Evolutionary conservation across 64 coral and sea anemone genomes (phyloP).

Genomic region (Montipora foliosa): DNA sequence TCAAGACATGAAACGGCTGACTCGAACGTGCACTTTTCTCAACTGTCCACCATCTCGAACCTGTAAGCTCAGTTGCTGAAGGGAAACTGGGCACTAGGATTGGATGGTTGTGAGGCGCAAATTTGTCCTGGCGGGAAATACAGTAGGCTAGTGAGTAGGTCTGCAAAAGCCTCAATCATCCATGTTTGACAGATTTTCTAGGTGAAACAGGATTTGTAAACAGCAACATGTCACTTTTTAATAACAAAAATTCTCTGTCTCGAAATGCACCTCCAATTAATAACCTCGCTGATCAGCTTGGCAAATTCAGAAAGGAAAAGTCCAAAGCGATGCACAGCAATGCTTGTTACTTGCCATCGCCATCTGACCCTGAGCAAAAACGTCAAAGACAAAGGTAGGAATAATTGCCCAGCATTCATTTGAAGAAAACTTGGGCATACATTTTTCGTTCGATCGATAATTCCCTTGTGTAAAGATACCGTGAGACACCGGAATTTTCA

Average conservation of each 20-base stretch:
- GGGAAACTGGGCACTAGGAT: background rate
- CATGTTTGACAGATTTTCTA: too few species aligned
- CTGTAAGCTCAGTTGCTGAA: background rate
- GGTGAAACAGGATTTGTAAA: background rate
- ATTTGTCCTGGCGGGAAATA: slow-evolving; percentile 7
- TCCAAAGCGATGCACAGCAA: background rate
- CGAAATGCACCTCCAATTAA: background rate
- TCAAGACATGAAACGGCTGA: background rate
- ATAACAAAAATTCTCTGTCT: background rate
- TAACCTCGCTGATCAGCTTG: slow-evolving; percentile 22
- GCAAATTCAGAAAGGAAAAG: slow-evolving; percentile 48
- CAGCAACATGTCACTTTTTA: slow-evolving; percentile 22
- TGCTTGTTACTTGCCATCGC: background rate
- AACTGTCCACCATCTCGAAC: background rate
- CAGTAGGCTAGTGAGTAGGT: too few species aligned
- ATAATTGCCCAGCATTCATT: background rate
- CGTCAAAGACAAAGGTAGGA: slow-evolving; percentile 17
- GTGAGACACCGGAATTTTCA: too few species aligned
- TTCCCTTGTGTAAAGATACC: too few species aligned
- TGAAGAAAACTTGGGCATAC: too few species aligned
- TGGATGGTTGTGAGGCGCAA: background rate
- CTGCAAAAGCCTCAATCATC: too few species aligned
- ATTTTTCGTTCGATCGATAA: too few species aligned
- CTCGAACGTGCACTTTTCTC: background rate
- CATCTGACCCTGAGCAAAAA: slow-evolving; percentile 8